Percentiles rank a stretch among this genome's conserved stretches.
Evolutionary conservation across 2,113 vertebrate species (phyloP).

Genomic region (Ursus arctos): DNA sequence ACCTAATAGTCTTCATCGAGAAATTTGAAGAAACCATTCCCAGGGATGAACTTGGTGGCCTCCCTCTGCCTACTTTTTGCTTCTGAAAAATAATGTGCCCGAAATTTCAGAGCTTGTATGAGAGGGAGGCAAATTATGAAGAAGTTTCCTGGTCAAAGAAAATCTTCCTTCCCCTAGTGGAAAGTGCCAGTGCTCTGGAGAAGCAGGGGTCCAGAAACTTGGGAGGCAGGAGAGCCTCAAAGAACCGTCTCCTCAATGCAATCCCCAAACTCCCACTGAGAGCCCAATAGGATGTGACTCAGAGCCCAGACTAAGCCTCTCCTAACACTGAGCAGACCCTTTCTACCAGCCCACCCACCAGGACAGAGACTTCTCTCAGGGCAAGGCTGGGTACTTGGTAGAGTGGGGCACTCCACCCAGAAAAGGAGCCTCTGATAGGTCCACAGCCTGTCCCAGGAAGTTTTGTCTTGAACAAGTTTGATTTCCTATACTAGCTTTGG

Average conservation of each 20-base stretch:
- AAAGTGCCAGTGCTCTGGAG: background rate
- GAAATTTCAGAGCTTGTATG: background rate
- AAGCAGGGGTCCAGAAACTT: background rate
- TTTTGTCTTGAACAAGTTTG: background rate
- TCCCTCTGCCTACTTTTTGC: conserved; percentile 39
- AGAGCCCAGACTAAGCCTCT: background rate
- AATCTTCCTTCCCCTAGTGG: background rate
- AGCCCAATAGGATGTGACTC: background rate
- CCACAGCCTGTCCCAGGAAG: background rate
- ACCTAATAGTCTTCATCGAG: conserved; percentile 14
- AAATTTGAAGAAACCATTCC: conserved; percentile 20
- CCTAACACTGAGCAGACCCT: background rate
- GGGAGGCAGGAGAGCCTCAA: background rate
- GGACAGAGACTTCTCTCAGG: background rate
- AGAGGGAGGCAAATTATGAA: conserved; percentile 4
- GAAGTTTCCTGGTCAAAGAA: background rate
- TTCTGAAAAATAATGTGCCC: conserved; percentile 64
- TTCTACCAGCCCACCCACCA: background rate
- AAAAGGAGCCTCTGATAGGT: background rate
- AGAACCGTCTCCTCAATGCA: background rate
- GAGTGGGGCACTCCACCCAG: background rate
- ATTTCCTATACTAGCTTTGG: background rate
- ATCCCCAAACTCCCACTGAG: background rate
- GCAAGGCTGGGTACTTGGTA: background rate
- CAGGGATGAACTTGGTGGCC: background rate